A percentile compares a stretch with the other conserved stretches of the same genome.
Conservation (phyloP, 2,888 invertebrate genomes). For the Sinotaia quadrata region DNA sequence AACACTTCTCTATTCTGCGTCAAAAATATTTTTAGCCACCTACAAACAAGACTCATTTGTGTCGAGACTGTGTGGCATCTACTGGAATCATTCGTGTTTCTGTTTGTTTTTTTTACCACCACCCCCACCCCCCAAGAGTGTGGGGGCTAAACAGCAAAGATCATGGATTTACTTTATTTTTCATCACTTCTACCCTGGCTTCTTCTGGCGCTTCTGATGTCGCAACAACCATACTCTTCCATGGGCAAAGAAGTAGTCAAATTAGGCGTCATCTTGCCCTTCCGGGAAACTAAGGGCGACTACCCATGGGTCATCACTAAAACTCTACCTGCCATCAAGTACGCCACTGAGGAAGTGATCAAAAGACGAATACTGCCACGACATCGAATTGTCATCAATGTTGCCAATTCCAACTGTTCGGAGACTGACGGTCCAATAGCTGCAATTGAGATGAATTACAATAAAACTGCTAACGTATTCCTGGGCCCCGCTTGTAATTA, state of each 20-base stretch:
- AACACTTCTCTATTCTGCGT: too few relatives aligned
- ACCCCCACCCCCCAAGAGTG: too few relatives aligned
- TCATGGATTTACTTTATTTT: too few relatives aligned
- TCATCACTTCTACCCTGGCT: too few relatives aligned
- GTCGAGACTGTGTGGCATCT: too few relatives aligned
- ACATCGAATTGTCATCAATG: conserved; percentile 29
- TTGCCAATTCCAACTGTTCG: conserved; percentile 56
- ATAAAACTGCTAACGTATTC: conserved; percentile 53
- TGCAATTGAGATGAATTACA: conserved; percentile 56
- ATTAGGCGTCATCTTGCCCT: conserved; percentile 60
- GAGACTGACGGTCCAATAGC: conserved; percentile 56
- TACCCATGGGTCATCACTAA: conserved; percentile 49
- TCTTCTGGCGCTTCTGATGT: too few relatives aligned
- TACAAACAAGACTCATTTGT: too few relatives aligned
- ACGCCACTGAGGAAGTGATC: conserved; percentile 55
- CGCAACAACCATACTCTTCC: too few relatives aligned
- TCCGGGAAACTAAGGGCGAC: conserved; percentile 33
- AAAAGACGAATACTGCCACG: conserved; percentile 30
- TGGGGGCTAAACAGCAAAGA: too few relatives aligned
- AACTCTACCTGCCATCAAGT: conserved; percentile 62
- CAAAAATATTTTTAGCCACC: too few relatives aligned
- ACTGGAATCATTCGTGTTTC: too few relatives aligned
- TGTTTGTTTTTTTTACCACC: too few relatives aligned
- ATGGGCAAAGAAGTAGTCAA: conserved; percentile 19
- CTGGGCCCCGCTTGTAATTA: conserved; percentile 72